These are phyloP conservation scores for Acipenser transmontanus DNA, from an alignment of 2,797 vertebrate genomes.

Conservation along the genomic window DNA sequence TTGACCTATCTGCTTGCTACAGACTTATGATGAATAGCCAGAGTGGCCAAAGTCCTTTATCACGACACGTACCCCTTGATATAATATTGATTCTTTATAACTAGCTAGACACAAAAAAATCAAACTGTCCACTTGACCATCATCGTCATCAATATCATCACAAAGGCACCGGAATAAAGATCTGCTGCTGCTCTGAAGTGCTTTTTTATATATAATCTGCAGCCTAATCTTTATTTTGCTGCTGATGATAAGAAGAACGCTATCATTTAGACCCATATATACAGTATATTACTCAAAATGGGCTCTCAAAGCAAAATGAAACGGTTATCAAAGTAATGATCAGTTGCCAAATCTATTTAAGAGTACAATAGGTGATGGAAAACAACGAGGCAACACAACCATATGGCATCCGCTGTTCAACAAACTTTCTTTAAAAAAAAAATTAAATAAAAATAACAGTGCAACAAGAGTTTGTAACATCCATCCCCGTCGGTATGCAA, in stretches of 20 bases:
- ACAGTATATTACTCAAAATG: slow-evolving; percentile 24
- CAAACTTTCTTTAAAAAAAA: not conserved
- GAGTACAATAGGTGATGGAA: not conserved
- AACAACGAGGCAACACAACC: slow-evolving; percentile 2
- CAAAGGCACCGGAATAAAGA: slow-evolving; percentile 75
- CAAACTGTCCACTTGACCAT: slow-evolving; percentile 81
- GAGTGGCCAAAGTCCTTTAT: slow-evolving; percentile 87
- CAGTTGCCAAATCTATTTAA: slow-evolving; percentile 26
- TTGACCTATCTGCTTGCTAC: slow-evolving; percentile 93
- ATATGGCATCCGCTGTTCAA: slow-evolving; percentile 7
- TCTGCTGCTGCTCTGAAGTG: slow-evolving; percentile 61
- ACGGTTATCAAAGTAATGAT: slow-evolving; percentile 36
- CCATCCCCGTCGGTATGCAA: no score
- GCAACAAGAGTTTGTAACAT: no score
- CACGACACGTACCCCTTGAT: slow-evolving; percentile 90
- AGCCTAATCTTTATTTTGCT: slow-evolving; percentile 86
- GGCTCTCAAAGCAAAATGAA: slow-evolving; percentile 28
- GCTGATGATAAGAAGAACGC: slow-evolving; percentile 77
- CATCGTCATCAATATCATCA: slow-evolving; percentile 82
- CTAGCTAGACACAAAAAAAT: slow-evolving; percentile 81
- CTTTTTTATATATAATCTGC: slow-evolving; percentile 74
- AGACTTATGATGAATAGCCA: slow-evolving; percentile 97
- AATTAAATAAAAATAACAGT: not conserved
- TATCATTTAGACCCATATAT: slow-evolving; percentile 58
- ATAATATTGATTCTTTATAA: slow-evolving; percentile 94